Conservation (phyloP, 2,888 invertebrate genomes). For the Graphium colonna region DNA sequence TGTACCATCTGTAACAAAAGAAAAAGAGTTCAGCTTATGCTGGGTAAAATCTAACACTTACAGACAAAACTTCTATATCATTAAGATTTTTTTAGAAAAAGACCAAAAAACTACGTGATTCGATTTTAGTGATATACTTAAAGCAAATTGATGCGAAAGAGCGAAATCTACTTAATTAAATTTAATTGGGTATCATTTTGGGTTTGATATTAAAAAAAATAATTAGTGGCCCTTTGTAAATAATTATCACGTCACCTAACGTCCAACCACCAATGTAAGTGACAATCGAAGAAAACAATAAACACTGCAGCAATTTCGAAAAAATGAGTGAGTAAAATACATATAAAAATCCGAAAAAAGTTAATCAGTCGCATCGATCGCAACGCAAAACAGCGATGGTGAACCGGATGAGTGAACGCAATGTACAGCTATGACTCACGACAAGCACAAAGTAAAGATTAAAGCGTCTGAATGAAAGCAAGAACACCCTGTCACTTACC, state of each 20-base stretch:
- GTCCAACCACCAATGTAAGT: constrained; percentile 8
- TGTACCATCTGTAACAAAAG: constrained; percentile 93
- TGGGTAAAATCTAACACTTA: not conserved
- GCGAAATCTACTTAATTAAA: not conserved
- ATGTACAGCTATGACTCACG: constrained; percentile 52
- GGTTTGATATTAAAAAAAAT: not conserved
- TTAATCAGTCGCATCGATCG: constrained; percentile 42
- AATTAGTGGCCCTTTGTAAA: too few species aligned
- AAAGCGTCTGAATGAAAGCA: constrained; percentile 73
- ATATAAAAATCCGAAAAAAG: constrained; percentile 27
- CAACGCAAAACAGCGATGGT: constrained; percentile 19
- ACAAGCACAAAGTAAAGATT: constrained; percentile 79
- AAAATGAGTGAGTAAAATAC: constrained; percentile 8
- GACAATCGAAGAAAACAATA: not conserved
- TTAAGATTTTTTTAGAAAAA: not conserved
- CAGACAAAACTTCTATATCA: not conserved
- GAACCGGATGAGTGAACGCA: constrained; percentile 36
- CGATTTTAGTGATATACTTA: constrained; percentile 4
- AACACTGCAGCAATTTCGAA: constrained; percentile 4
- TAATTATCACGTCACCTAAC: not conserved
- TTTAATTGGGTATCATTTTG: too few species aligned
- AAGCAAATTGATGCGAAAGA: constrained; percentile 3
- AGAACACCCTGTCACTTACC: constrained; percentile 80
- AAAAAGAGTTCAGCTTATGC: constrained; percentile 50
- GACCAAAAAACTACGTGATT: constrained; percentile 1